These are phyloP conservation scores for Eubasilissa regina DNA, from an alignment of 1,140 invertebrate species.

Conservation along the genomic window DNA sequence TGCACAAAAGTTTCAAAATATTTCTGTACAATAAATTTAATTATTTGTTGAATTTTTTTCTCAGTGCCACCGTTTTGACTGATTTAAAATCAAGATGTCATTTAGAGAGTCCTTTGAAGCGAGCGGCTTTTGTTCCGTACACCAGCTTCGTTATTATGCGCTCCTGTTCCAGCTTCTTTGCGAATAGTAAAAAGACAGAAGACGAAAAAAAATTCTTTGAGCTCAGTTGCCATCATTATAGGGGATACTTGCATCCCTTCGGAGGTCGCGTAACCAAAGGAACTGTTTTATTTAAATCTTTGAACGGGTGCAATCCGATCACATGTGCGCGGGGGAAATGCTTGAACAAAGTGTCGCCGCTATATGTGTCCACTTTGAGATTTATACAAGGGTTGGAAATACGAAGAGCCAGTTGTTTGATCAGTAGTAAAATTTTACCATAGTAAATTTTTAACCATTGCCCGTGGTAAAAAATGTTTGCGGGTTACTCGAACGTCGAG, in stretches of 20 bases:
- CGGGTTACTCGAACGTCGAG: too few relatives aligned
- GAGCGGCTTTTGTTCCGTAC: constrained; percentile 34
- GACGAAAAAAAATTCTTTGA: constrained; percentile 29
- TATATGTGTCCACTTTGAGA: too few relatives aligned
- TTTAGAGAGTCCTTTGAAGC: constrained; percentile 2
- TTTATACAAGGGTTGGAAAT: too few relatives aligned
- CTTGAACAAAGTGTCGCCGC: too few relatives aligned
- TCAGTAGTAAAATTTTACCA: too few relatives aligned
- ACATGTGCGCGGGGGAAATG: not conserved
- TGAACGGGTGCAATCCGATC: constrained; percentile 14
- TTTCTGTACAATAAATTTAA: too few relatives aligned
- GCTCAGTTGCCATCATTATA: constrained; percentile 25
- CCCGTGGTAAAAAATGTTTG: too few relatives aligned
- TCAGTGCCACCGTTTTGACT: not conserved
- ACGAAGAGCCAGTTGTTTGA: too few relatives aligned
- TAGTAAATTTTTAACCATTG: too few relatives aligned
- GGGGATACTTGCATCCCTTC: not conserved
- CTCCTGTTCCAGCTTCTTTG: constrained; percentile 27
- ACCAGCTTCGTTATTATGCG: constrained; percentile 40
- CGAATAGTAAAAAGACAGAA: constrained; percentile 27
- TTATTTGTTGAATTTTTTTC: not conserved
- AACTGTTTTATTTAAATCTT: constrained; percentile 11
- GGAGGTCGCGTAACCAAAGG: not conserved
- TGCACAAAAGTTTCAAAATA: too few relatives aligned
- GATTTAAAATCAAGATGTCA: not conserved